Evolutionary conservation across 35 echinoderm and acorn worm species (phyloP).

Genomic region (Heliocidaris erythrogramma): DNA sequence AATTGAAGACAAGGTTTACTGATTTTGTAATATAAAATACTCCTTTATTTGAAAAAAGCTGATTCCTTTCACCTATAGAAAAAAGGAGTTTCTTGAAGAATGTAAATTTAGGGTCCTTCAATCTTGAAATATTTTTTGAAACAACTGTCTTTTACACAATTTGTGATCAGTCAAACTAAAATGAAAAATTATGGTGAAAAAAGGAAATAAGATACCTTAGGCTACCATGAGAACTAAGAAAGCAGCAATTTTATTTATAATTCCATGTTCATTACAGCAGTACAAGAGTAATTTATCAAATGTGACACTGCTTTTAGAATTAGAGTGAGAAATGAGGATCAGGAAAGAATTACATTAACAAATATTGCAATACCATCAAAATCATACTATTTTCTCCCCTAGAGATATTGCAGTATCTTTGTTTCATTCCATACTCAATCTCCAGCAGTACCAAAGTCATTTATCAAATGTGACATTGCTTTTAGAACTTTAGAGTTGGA

Average conservation of each 20-base stretch:
- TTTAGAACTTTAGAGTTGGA: neutral
- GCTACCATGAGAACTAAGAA: neutral
- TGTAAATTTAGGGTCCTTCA: too few species aligned
- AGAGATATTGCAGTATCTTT: neutral
- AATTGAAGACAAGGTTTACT: too few species aligned
- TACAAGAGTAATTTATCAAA: neutral
- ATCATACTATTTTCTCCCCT: too few species aligned
- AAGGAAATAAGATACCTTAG: neutral
- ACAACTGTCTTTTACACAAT: neutral
- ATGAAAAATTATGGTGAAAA: neutral
- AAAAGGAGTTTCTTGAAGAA: too few species aligned
- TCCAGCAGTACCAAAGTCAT: neutral
- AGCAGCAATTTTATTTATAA: neutral
- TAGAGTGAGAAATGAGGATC: neutral
- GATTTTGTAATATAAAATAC: too few species aligned
- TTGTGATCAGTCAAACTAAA: neutral
- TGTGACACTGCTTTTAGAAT: neutral
- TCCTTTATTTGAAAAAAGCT: too few species aligned
- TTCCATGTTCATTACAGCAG: neutral
- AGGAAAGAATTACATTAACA: neutral
- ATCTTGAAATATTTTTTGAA: neutral
- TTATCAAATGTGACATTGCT: neutral
- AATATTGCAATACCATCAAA: too few species aligned
- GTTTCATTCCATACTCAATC: neutral
- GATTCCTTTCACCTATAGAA: too few species aligned